Conservation (phyloP, 1,140 invertebrate genomes). For the Heliconius hewitsoni region DNA sequence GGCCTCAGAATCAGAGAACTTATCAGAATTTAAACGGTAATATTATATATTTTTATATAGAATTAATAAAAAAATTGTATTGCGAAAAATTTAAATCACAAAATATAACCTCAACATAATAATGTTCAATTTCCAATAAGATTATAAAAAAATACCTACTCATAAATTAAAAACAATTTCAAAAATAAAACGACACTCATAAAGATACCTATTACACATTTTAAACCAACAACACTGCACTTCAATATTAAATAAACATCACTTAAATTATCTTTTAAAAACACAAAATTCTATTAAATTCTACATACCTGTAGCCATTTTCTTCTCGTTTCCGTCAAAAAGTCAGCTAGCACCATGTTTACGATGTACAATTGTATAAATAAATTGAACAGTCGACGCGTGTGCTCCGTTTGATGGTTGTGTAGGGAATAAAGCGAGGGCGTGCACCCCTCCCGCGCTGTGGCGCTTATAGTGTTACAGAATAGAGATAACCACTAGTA, state of each 20-base stretch:
- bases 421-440: conserved; percentile 31
- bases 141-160: too few species aligned
- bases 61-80: too few species aligned
- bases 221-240: not conserved
- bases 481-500: too few species aligned
- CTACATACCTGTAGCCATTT: conserved; percentile 69
- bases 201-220: too few species aligned
- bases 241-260: not conserved
- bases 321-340: conserved; percentile 67
- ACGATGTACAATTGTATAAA: conserved; percentile 37
- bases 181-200: too few species aligned
- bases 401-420: conserved; percentile 15
- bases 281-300: not conserved
- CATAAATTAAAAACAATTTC: too few species aligned
- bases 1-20: too few species aligned
- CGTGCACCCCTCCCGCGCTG: conserved; percentile 20
- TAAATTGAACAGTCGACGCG: conserved; percentile 32
- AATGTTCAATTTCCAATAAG: too few species aligned
- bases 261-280: not conserved
- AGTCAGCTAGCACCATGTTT: conserved; percentile 68
- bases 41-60: too few species aligned
- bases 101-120: too few species aligned
- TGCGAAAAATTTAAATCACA: too few species aligned
- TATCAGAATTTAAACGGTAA: too few species aligned
- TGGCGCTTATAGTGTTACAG: not conserved